A percentile compares a stretch with the other conserved stretches of the same genome.
These are phyloP conservation scores for Haemorhous mexicanus DNA, from an alignment of 2,113 vertebrate genomes.

Conservation along the genomic window DNA sequence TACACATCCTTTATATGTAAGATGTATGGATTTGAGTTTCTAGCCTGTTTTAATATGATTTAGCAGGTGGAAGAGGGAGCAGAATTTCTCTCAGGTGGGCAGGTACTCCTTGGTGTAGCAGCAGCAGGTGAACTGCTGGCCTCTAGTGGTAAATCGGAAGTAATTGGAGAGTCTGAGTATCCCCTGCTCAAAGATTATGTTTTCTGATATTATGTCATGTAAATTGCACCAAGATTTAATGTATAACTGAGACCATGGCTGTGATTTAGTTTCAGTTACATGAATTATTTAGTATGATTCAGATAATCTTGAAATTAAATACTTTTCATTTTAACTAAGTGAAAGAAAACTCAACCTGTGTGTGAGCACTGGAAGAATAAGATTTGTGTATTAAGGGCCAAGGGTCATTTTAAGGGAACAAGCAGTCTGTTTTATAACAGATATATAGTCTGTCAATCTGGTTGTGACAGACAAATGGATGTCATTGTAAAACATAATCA, in stretches of 20 bases:
- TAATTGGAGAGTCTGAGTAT: neutral
- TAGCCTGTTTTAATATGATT: neutral
- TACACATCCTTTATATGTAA: neutral
- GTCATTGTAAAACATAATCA: neutral
- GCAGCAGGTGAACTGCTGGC: slow-evolving; percentile 27
- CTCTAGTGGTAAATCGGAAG: slow-evolving; percentile 7
- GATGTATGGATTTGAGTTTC: neutral
- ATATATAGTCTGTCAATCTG: neutral
- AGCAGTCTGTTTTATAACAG: neutral
- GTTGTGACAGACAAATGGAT: neutral
- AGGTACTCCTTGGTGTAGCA: neutral
- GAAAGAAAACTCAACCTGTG: neutral
- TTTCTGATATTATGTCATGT: neutral
- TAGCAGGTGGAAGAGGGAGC: neutral
- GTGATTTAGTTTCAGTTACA: neutral
- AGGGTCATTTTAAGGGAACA: neutral
- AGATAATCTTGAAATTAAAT: neutral
- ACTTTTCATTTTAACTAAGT: neutral
- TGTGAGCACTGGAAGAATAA: neutral
- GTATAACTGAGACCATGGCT: neutral
- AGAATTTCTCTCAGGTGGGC: neutral
- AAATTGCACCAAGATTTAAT: neutral
- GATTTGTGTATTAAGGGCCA: neutral
- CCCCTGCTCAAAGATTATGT: neutral
- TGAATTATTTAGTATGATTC: neutral